Evolutionary conservation across 37 sponge, comb jelly and placozoan species (phyloP).

Genomic region (Cliona cf. orientalis): DNA sequence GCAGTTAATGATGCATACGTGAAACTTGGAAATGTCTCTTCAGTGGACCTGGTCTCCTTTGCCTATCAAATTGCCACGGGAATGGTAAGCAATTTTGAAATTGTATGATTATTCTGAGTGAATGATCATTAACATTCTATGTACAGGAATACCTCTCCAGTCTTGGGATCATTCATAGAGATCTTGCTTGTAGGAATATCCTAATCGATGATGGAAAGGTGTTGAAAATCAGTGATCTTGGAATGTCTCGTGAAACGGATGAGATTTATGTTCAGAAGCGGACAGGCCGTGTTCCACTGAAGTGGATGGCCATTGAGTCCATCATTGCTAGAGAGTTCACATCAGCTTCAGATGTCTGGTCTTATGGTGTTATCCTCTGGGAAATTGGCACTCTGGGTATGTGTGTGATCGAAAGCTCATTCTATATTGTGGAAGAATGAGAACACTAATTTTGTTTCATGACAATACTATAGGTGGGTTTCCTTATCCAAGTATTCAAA

Average conservation of each 20-base stretch:
- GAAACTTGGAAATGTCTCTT: slow-evolving; percentile 31
- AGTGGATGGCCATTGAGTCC: slow-evolving; percentile 85
- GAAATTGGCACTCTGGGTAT: slow-evolving; percentile 80
- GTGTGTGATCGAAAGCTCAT: no score
- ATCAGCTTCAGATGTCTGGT: slow-evolving; percentile 77
- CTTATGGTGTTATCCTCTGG: slow-evolving; percentile 75
- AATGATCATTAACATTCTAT: no score
- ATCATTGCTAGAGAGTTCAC: slow-evolving; percentile 63
- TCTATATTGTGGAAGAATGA: no score
- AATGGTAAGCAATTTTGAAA: slow-evolving; percentile 35
- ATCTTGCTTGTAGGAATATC: slow-evolving; percentile 78
- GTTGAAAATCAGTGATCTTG: slow-evolving; percentile 81
- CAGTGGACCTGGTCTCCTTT: slow-evolving; percentile 42
- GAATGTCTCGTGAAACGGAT: slow-evolving; percentile 61
- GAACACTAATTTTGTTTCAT: no score
- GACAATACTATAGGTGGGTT: slow-evolving; percentile 53
- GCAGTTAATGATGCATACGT: slow-evolving; percentile 5
- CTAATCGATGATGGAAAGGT: slow-evolving; percentile 68
- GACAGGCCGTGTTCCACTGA: slow-evolving; percentile 51
- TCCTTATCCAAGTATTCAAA: slow-evolving; percentile 58
- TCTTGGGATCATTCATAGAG: slow-evolving; percentile 72
- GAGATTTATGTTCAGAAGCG: slow-evolving; percentile 68
- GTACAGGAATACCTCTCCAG: slow-evolving; percentile 63
- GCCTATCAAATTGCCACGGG: slow-evolving; percentile 67
- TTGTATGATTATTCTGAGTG: no score